Base-by-base conservation (phyloP, 2,113 vertebrate species). In the Cygnus atratus region DNA sequence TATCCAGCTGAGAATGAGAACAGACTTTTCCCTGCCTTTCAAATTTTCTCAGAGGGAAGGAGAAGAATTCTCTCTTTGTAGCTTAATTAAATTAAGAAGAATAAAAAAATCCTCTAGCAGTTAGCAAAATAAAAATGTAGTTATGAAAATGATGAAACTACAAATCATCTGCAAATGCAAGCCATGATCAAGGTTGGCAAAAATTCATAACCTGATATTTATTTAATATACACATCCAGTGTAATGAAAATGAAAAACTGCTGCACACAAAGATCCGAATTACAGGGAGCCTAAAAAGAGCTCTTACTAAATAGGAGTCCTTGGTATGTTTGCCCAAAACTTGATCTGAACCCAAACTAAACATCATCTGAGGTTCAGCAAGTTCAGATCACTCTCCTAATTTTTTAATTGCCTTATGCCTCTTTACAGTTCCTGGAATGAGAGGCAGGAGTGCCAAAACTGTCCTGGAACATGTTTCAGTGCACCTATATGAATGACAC, bases 291-390 rank as follows among this genome's bases (percentile, higher is more conserved):
- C 11, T 25, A 88, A 76, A 95, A 70, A 8, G n/a, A 73, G 24
- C 6, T 73, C 24, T 37, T 58, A 25, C 31, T 59, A 81, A 92
- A 55, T 18, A 84, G 52, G 39, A 81, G 66, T 35, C 19, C 21
- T 48, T 65, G n/a, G 11, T 87, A 84, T 15, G 20, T 81, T 82
- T 79, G 17, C 43, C 26, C 18, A 39, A 89, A 74, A 62, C n/a
- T 70, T 85, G 31, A 58, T 92, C 76, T 87, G 41, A 75, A 77
- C 8, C n/a, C n/a, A 96, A 96, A 77, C 35, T 58, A 86, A 92
- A 67, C 8, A 83, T 65, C 21, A 70, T 70, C 10, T 54, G 67
- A 92, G 24, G n/a, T 50, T 70, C 62, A 82, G 43, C 57, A 67
- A 68, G 57, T 65, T 61, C 35, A 82, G 46, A 82, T 78, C 91